Evolutionary conservation across 1,140 invertebrate genomes (phyloP), one percentile per base, ranked within the genome.

Genomic region (Rhyacophila brunnea): DNA sequence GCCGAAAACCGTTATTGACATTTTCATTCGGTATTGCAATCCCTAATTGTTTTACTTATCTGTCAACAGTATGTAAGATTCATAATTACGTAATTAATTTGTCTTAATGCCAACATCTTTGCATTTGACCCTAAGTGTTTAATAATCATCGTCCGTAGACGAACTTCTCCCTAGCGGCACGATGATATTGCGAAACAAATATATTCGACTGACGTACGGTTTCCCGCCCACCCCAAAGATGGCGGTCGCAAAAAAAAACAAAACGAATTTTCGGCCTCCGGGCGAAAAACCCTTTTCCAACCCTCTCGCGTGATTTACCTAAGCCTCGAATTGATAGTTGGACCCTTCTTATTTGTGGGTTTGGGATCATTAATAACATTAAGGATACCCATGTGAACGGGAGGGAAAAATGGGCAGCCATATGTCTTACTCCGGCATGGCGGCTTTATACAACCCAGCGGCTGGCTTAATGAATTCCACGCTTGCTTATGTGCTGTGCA

Each of bases 271-370:
- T 28, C 23, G 23, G 23, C 23, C 23, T 28, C 23, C 28, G 43
- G 43, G 53, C 44, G 18, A 36, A 43, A 46, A 18, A 42, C 36
- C 56, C 47, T 56, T 62, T 57, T 58, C 42, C 47, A 36, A 60
- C 62, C 62, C 62, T 64, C 60, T 56, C 62, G 60, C 57, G 62
- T 64, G 62, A 64, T 64, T 64, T 64, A 64, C 62, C 62, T 64
- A 64, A 64, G 62, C 62, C 62, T 64, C 62, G 60, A 64, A 64
- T 64, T 64, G 62, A 64, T 64, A 64, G 62, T 64, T 64, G 53
- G 42, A 64, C 62, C 62, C 62, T 64, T 64, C 62, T 64, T 64
- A 64, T 64, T 64, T 64, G 62, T 52, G 62, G 62, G 62, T 64
- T 64, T 42, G 38, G 62, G 40, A 57, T 64, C 62, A 64, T 64